Base-by-base conservation (phyloP, 2,113 vertebrate genomes). In the Calyptommatus sinebrachiatus region DNA sequence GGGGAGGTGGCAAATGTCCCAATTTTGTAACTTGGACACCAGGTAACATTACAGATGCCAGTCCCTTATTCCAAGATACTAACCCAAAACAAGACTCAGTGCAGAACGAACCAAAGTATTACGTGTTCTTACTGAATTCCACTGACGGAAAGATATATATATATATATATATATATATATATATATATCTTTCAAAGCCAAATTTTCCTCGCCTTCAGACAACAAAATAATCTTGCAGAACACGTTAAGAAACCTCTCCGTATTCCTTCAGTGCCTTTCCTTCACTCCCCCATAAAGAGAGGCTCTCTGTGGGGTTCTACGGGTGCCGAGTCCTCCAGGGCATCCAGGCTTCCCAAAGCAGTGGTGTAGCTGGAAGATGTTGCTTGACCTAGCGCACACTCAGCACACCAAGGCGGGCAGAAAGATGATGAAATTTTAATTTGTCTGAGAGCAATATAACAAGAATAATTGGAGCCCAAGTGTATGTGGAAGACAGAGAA, bases 401-500 rank as follows among this genome's bases (percentile, higher is more conserved):
- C 78, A 76, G 92, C 90, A 88, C 89, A 92, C 81, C 81, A 83
- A 1, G 7, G 72, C 84, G 89, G 69, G 88, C 70, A 62, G 77
- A 89, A 77, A 89, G 88, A 91, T 92, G 85, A 93, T 93, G 85
- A 92, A 92, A 93, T 91, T 93, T 93, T 93, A 93, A 92, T 93
- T 92, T 90, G 87, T 86, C 90, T 88, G 89, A 91, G 88, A 92
- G 90, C 92, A 90, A 93, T 89, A 90, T 91, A 57, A 90, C 88
- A 88, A 89, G 88, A 91, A 85, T 92, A 93, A 93, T 93, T 93
- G 91, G 92, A 89, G 86, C 90, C 91, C 88, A 89, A 90, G 90
- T 89, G 91, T 83, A 87, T 83, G 66, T 71, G 65, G 0, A 0
- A 91, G 84, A 85, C 88, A 5, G 1, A 79, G 83, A 89, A 79